Conservation (phyloP, 2,888 invertebrate species). For the Marronus borbonicus region DNA sequence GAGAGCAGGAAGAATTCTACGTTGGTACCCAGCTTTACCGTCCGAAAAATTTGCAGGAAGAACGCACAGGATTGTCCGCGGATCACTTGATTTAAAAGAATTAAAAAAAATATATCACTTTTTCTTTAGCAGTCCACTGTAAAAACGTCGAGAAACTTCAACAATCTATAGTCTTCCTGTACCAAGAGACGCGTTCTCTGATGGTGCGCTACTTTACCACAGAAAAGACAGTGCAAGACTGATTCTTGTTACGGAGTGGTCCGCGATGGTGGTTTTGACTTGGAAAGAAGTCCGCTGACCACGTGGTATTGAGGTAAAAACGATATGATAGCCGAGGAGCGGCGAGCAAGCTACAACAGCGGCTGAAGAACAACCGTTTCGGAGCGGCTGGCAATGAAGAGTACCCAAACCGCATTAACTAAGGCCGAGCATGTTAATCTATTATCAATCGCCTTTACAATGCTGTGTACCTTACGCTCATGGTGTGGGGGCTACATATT, state of each 20-base stretch:
- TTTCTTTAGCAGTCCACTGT: too few species aligned
- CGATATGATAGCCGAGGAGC: too few species aligned
- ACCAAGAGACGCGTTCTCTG: not conserved
- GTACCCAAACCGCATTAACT: constrained; percentile 12
- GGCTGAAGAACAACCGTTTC: not conserved
- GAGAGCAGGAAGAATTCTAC: too few species aligned
- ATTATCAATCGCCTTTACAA: constrained; percentile 41
- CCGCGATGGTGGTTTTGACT: not conserved
- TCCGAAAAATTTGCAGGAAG: not conserved
- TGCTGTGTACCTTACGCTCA: not conserved
- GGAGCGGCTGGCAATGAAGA: constrained; percentile 23
- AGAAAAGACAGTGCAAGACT: constrained; percentile 15
- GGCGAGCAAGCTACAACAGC: too few species aligned
- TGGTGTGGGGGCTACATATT: constrained; percentile 23
- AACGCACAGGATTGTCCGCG: too few species aligned
- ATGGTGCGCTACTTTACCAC: not conserved
- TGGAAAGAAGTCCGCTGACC: not conserved
- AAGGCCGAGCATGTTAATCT: constrained; percentile 32
- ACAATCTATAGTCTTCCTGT: not conserved
- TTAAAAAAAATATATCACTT: too few species aligned
- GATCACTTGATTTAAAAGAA: too few species aligned
- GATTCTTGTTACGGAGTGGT: not conserved
- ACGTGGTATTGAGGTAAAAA: constrained; percentile 7
- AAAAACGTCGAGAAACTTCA: too few species aligned
- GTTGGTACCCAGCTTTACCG: not conserved